A percentile compares a stretch with the other conserved stretches of the same genome.
phyloP scores from a whole-genome alignment of 1,140 invertebrate species.

The Scylla paramamosain region DNA sequence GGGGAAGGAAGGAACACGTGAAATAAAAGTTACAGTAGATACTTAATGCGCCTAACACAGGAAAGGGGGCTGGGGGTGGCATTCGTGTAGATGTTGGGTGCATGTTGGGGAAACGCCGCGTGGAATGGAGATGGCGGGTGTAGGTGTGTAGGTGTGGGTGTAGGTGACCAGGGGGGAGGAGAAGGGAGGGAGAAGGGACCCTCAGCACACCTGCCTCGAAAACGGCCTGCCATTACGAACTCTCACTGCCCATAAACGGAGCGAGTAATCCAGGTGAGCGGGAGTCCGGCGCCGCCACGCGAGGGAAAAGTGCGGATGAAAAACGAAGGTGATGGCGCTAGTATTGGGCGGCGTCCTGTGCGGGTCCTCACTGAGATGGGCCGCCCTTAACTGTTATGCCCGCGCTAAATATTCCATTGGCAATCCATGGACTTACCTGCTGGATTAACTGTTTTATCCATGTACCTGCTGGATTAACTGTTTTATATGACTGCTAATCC shows the following conservation, averaged over 20 bases:
- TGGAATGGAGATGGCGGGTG: no score
- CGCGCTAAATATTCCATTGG: background rate
- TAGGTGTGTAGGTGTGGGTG: background rate
- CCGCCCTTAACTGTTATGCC: background rate
- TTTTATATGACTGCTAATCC: no score
- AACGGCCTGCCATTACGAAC: slow-evolving; percentile 18
- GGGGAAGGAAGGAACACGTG: no score
- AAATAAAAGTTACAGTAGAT: no score
- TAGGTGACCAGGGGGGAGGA: background rate
- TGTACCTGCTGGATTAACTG: no score
- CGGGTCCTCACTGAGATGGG: background rate
- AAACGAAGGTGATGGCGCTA: background rate
- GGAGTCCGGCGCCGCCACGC: background rate
- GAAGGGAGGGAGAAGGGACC: background rate
- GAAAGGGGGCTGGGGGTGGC: background rate
- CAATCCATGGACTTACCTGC: background rate
- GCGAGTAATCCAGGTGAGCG: background rate
- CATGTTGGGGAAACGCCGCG: background rate
- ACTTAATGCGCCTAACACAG: no score
- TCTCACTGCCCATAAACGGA: slow-evolving; percentile 4
- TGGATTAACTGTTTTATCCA: no score
- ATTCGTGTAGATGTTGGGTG: background rate
- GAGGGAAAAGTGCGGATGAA: background rate
- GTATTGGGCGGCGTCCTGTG: background rate
- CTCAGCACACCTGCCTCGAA: background rate